phyloP scores from a whole-genome alignment of 2,113 vertebrate species.

The Acrocephalus arundinaceus region DNA sequence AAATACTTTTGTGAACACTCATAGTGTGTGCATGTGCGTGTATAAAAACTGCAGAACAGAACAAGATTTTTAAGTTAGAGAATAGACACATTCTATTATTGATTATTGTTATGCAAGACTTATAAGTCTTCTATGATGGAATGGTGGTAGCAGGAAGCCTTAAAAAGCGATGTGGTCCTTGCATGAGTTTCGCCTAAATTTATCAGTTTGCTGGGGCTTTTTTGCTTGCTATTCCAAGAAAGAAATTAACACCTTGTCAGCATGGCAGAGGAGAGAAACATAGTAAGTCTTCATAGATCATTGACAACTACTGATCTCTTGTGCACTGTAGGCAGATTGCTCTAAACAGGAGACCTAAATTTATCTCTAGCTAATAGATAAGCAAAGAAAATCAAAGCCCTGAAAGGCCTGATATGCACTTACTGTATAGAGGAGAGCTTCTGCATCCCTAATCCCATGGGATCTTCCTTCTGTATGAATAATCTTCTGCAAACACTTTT shows the following conservation, averaged over 20 bases:
- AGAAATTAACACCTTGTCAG: slow-evolving; percentile 58
- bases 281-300: slow-evolving; percentile 55
- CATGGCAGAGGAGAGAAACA: slow-evolving; percentile 26
- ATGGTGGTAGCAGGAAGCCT: slow-evolving; percentile 7
- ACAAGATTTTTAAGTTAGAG: not conserved
- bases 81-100: not conserved
- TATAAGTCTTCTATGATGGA: slow-evolving; percentile 1
- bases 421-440: not conserved
- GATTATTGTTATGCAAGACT: slow-evolving; percentile 43
- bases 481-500: not conserved
- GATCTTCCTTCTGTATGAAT: not conserved
- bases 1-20: slow-evolving; percentile 5
- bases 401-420: not conserved
- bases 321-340: slow-evolving; percentile 35
- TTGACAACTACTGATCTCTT: slow-evolving; percentile 55
- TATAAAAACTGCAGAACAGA: not conserved
- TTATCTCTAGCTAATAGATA: slow-evolving; percentile 40
- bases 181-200: not conserved
- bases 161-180: slow-evolving; percentile 25
- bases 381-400: not conserved
- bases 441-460: not conserved
- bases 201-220: not conserved
- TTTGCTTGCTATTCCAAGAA: slow-evolving; percentile 32
- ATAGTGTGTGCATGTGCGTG: not conserved
- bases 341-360: slow-evolving; percentile 51